Evolutionary conservation across 2,888 invertebrate genomes (phyloP).

Genomic region (Coelinius sp.): DNA sequence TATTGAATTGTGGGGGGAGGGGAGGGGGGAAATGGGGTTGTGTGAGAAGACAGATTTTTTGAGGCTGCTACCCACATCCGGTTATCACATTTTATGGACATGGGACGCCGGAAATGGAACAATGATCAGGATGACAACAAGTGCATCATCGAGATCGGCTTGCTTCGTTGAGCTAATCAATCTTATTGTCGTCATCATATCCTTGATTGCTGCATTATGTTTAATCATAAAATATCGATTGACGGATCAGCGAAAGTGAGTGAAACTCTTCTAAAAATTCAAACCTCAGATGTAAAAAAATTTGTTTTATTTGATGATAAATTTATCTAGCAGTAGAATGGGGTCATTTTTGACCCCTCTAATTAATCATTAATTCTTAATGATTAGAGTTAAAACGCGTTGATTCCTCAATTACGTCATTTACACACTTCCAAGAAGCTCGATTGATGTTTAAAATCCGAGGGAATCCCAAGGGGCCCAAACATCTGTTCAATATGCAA

Average conservation of each 20-base stretch:
- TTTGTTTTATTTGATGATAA: neutral
- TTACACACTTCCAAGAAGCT: neutral
- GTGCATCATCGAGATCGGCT: slow-evolving; percentile 45
- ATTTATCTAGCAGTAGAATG: too few relatives aligned
- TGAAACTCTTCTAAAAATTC: slow-evolving; percentile 4
- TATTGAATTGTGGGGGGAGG: neutral
- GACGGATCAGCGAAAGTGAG: slow-evolving; percentile 47
- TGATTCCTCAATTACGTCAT: slow-evolving; percentile 13
- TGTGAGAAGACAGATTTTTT: slow-evolving; percentile 49
- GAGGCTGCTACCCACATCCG: slow-evolving; percentile 48
- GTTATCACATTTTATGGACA: slow-evolving; percentile 48
- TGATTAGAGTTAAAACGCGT: neutral
- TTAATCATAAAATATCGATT: slow-evolving; percentile 50
- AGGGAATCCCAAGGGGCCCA: slow-evolving; percentile 27
- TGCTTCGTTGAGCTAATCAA: slow-evolving; percentile 55
- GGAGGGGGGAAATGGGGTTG: slow-evolving; percentile 34
- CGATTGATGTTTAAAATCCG: slow-evolving; percentile 18
- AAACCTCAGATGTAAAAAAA: neutral
- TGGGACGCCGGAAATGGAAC: slow-evolving; percentile 55
- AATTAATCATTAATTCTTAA: neutral
- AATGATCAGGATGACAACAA: slow-evolving; percentile 45
- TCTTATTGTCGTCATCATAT: slow-evolving; percentile 43
- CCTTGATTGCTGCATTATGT: slow-evolving; percentile 42
- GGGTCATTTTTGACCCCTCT: too few relatives aligned
- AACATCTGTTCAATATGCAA: slow-evolving; percentile 11